A percentile compares a stretch with the other conserved stretches of the same genome.
Evolutionary conservation across 1,140 invertebrate genomes (phyloP).

Genomic region (Subanguina moxae): DNA sequence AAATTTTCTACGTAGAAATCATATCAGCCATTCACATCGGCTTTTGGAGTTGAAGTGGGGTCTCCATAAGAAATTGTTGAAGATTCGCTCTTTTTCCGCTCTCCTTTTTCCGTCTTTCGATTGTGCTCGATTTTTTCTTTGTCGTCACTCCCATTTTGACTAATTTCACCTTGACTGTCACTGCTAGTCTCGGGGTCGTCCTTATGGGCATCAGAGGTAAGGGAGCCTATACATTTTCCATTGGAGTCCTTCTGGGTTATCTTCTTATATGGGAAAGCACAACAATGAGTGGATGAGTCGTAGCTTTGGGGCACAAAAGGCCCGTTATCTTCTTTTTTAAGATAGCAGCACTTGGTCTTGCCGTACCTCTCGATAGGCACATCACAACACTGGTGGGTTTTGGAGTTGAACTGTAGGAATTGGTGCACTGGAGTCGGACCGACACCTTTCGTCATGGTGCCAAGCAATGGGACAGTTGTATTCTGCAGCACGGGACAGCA

Average conservation of each 20-base stretch:
- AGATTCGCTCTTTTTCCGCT: too few relatives aligned
- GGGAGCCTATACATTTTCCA: slow-evolving; percentile 4
- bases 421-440: slow-evolving; percentile 20
- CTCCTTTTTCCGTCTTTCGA: too few relatives aligned
- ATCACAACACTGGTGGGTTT: slow-evolving; percentile 45
- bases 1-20: too few relatives aligned
- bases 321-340: slow-evolving; percentile 25
- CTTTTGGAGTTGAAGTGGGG: too few relatives aligned
- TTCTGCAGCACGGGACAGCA: slow-evolving; percentile 32
- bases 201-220: too few relatives aligned
- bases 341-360: slow-evolving; percentile 43
- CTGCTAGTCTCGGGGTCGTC: too few relatives aligned
- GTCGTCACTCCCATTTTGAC: too few relatives aligned
- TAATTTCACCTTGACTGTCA: too few relatives aligned
- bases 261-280: slow-evolving; percentile 36
- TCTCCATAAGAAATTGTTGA: too few relatives aligned
- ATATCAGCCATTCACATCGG: too few relatives aligned
- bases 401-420: slow-evolving; percentile 39
- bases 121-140: too few relatives aligned
- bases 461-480: neutral
- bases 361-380: slow-evolving; percentile 37
- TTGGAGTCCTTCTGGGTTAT: slow-evolving; percentile 36
- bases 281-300: slow-evolving; percentile 37
- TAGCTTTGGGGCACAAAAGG: slow-evolving; percentile 45
- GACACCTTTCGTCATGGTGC: neutral